Evolutionary conservation across 2,113 vertebrate species (phyloP), one percentile per base, ranked within the genome.

Genomic region (Centrocercus urophasianus): DNA sequence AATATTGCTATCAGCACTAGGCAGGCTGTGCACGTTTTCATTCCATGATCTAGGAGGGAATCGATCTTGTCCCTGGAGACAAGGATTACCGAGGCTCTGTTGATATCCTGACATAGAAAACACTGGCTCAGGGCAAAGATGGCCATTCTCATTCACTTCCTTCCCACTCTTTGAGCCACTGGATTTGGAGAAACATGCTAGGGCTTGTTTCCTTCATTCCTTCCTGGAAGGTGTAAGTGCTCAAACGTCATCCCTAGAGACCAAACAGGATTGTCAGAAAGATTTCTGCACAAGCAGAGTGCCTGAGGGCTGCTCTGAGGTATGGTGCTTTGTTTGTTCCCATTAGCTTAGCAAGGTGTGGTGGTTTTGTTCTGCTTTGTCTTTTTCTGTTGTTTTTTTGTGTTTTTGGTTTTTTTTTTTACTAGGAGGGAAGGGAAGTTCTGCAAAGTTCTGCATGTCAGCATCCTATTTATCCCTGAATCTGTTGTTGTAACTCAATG

Each of bases 241-340:
- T 97, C 72, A 85, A 89, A 83, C 60, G 79, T 69, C 82, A 70
- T 93, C 95, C 67, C 59, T 28, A 93, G 78, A 92, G 87, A 74
- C 81, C 90, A 90, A 88, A 79, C 21, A 88, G 84, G 75, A 90
- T 96, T 86, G 82, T 97, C 92, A 96, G 75, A 91, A 98, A 85
- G 64, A 71, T 45, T 94, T 89, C 63, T 65, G 81, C 61, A 93
- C 11, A 2, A 88, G 57, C 67, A 80, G 45, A 73, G 80, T 50
- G 54, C n/a, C 79, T 78, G 64, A 69, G 32, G 74, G 47, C 64
- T 79, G 34, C 69, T 93, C 3, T 0, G 71, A 34, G 47, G 38
- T 48, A 70, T 27, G 25, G 17, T 40, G 21, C 10, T 32, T 50
- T 36, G 76, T 84, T 93, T 84, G 42, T 3, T 10, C 40, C 20